phyloP scores from a whole-genome alignment of 2,113 vertebrate genomes.

The Seriola dumerili region DNA sequence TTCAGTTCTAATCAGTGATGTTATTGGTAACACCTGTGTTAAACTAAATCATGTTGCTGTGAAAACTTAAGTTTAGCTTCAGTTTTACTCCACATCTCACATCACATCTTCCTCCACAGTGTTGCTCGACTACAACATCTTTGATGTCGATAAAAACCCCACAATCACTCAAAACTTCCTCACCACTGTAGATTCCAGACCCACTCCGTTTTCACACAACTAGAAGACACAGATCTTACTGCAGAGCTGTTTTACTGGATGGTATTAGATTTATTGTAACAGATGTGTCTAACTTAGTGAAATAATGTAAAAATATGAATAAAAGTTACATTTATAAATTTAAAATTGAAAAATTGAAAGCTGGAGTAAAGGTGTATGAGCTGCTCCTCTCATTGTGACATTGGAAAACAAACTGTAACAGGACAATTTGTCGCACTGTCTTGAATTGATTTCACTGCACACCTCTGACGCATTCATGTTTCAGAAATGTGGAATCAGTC shows the following conservation, averaged over 20 bases:
- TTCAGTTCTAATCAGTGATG: not conserved
- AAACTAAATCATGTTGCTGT: not conserved
- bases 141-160: too few species aligned
- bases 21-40: not conserved
- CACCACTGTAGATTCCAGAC: too few species aligned
- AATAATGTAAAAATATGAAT: not conserved
- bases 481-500: constrained; percentile 47
- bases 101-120: not conserved
- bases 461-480: constrained; percentile 38
- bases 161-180: too few species aligned
- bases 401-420: constrained; percentile 34
- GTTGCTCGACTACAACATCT: too few species aligned
- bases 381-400: constrained; percentile 16
- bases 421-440: constrained; percentile 43
- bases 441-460: constrained; percentile 41
- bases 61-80: not conserved
- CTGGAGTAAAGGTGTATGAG: not conserved
- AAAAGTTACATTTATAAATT: not conserved
- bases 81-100: not conserved
- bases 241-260: not conserved
- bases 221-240: constrained; percentile 2
- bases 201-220: too few species aligned
- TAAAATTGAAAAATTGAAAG: not conserved
- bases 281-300: constrained; percentile 1
- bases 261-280: not conserved